Base-by-base conservation (phyloP, 1,140 invertebrate genomes). In the Drosophila grimshawi region DNA sequence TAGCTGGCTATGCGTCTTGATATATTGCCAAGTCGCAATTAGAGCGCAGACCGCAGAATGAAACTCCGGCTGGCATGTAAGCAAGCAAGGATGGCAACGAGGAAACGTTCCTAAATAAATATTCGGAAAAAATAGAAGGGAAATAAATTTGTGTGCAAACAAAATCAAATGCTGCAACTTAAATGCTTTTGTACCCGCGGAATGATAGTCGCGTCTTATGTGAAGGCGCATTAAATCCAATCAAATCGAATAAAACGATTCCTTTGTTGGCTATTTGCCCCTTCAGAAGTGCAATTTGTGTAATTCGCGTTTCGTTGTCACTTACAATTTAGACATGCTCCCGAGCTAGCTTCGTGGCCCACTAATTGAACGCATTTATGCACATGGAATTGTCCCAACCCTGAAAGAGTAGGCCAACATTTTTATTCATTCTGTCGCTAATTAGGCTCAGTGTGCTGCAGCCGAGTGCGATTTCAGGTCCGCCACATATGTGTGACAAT, bases 21-120 rank as follows among this genome's bases (percentile, higher is more conserved):
- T 86, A 86, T 86, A 86, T 86, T 79, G 82, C 79, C 78, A 72
- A 65, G 66, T 77, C 64, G 83, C 82, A 86, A 86, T 86, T 86
- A 86, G 82, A 79, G 83, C 68, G 55, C 45, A 82, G 82, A 86
- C 82, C 82, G 83, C 82, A 88, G 67, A 82, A 67, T 86, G 71
- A 68, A 79, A 70, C 76, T 43, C 60, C 60, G 57, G 57, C 68
- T 69, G 71, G 75, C 66, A 69, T 81, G 66, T 70, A 86, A 86
- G 86, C 82, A 86, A 86, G 59, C 63, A 48, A 67, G 63, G 49
- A 76, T 55, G 43, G 52, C 46, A 64, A 46, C 57, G 32, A 59
- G 55, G 32, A 65, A 62, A 69, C 37, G 55, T 56, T 56, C 5
- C 37, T 52, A 62, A 63, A 81, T 41, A 77, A 56, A 55, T 32